Evolutionary conservation across 1,140 invertebrate species (phyloP), one percentile per base, ranked within the genome.

Genomic region (Homarus americanus): DNA sequence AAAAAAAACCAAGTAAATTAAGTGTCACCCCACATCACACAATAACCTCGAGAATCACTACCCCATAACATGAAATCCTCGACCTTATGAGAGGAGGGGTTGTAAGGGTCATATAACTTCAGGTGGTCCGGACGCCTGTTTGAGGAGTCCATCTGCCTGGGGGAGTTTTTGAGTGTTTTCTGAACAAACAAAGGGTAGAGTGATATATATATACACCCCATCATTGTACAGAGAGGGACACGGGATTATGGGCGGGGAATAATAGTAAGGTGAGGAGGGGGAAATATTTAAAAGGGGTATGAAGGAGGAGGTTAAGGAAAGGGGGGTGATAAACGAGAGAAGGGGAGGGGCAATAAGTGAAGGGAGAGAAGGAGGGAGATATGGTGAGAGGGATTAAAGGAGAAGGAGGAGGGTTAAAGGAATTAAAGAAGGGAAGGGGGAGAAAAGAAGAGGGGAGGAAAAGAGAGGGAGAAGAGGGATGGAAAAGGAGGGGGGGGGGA

Each of bases 131-230:
- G 63, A 69, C 63, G 28, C 63, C 63, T 32, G 63, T 69, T 32
- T 69, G 63, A 69, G 63, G 63, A 20, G 63, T 32, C 63, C 63
- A n/a, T 32, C 63, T 28, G 63, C 28, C 63, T 69, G 63, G 63
- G 63, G 63, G 10, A 20, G 20, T 28, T 32, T 69, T 32, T 69
- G 24, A 69, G 63, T 69, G 63, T 69, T 69, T 69, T 69, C 63
- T 69, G 63, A 69, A n/a, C 63, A 69, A 69, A 69, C 63, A 69
- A 32, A 69, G n/a, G 63, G 63, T 24, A 69, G 63, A 49, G 15
- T 69, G 24, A 69, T 69, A 32, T 69, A 69, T 69, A n/a, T n/a
- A n/a, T n/a, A n/a, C n/a, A n/a, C n/a, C n/a, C n/a, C n/a, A n/a
- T 69, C 32, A 69, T 69, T 69, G 63, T 69, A 20, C 53, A 58